Evolutionary conservation across 2,797 vertebrate species (phyloP), one percentile per base, ranked within the genome.

Genomic region (Schizopygopsis malacanthus): DNA sequence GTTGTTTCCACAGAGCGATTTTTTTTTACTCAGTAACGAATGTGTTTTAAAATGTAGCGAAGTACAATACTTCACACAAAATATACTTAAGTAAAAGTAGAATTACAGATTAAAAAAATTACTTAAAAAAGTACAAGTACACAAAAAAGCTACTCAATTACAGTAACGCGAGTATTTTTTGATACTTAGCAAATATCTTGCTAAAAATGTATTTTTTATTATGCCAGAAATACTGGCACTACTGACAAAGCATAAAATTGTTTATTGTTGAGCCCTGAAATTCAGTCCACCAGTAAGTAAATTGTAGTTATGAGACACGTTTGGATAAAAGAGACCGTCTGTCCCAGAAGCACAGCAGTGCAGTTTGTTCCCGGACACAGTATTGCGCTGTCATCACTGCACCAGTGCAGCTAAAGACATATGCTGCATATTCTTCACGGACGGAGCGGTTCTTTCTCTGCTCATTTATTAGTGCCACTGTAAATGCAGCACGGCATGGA

Each of bases 301-400:
- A 59, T 4, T 82, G 37, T 56, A 20, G 33, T 43, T 54, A 20
- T 71, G 33, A 56, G 33, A 77, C 4, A 77, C 4, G n/a, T 43
- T 52, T 52, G 25, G 65, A 69, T 71, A 15, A 61, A 28, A 61
- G 18, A 33, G 65, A 45, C 69, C 41, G 69, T 41, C 20, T 65
- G 81, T 78, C 18, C 37, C 73, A 47, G 56, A 52, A 54, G 43
- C 52, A 43, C 41, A 63, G 81, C 43, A 12, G 56, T 73, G 82
- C 56, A 56, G 82, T 65, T 47, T 65, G 67, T 77, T 76, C 47
- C 33, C 61, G 6, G 28, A 9, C 71, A 50, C 82, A 77, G 28
- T 50, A 59, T 69, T 87, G 82, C 78, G 13, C 63, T 56, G 71
- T 84, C 82, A 87, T 87, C 86, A 87, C 50, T 85, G 82, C 79